A percentile compares a stretch with the other conserved stretches of the same genome.
phyloP scores from a whole-genome alignment of 1,140 invertebrate genomes.

The Pteromalus puparum region DNA sequence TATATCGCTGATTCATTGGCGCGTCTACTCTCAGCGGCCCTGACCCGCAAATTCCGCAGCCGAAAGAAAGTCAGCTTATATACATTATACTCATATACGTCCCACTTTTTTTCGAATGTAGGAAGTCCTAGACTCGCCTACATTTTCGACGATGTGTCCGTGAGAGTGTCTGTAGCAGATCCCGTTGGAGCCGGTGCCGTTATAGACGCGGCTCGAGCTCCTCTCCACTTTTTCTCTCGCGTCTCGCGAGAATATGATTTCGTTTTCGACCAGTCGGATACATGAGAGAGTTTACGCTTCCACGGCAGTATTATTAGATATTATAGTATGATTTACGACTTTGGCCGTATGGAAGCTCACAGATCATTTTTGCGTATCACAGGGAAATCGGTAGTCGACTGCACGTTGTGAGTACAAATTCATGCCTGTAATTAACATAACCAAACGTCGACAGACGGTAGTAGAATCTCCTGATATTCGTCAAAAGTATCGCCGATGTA shows the following conservation, averaged over 20 bases:
- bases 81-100: background rate
- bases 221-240: conserved; percentile 44
- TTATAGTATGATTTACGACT: too few species aligned
- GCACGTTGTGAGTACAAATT: too few species aligned
- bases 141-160: conserved; percentile 34
- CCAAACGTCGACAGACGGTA: too few species aligned
- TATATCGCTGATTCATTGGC: background rate
- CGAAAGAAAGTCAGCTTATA: background rate
- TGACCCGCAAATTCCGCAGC: background rate
- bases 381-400: too few species aligned
- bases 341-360: too few species aligned
- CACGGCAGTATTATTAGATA: too few species aligned
- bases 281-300: too few species aligned
- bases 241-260: conserved; percentile 47
- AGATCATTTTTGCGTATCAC: too few species aligned
- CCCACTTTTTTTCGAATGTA: background rate
- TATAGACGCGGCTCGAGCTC: conserved; percentile 49
- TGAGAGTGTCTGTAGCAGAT: conserved; percentile 53
- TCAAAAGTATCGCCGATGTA: too few species aligned
- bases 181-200: conserved; percentile 58
- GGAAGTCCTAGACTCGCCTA: conserved; percentile 7
- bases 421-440: too few species aligned
- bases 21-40: background rate
- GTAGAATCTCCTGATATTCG: too few species aligned
- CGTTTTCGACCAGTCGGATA: conserved; percentile 48